Base-by-base conservation (phyloP, 2,113 vertebrate genomes). In the Corydoras maculifer region DNA sequence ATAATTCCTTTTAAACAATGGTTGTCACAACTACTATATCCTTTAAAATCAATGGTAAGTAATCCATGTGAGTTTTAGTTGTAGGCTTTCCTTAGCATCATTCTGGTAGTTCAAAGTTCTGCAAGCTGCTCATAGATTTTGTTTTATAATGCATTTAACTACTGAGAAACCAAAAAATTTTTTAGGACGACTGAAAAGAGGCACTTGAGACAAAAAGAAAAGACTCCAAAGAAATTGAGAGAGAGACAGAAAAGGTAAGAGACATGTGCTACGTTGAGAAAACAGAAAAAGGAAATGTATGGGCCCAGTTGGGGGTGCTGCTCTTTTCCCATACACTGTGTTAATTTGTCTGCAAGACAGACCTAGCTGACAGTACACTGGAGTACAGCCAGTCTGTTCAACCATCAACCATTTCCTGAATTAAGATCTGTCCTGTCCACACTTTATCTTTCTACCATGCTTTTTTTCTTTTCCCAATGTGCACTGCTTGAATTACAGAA, bases 341-440 rank as follows among this genome's bases (percentile, higher is more conserved):
- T 77, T 84, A 82, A 84, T 83, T 75, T 75, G 81, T 88, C 83
- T 81, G 79, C 76, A 85, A 86, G 83, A 82, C 69, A 73, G 84
- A 75, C 74, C 75, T 60, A 70, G 76, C 60, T 12, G 76, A 84
- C 78, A 86, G 77, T 70, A 68, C 66, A 62, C 80, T 83, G 86
- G 83, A 81, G 54, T 49, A 35, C 9, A 75, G 84, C 84, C 85
- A 35, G 32, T 35, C 32, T 35, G 32, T 65, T 2, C 80, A 53
- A 78, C 70, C 67, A 74, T 79, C 78, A 72, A 80, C 78, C 63
- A 78, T 68, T 82, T 85, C 83, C 74, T 74, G 75, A 79, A 80
- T 68, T 77, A 77, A 69, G 77, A 77, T 71, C 78, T 55, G 78
- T 70, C 73, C 32, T 70, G 43, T 55, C 58, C 58, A 48, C 61